phyloP scores from a whole-genome alignment of 2,888 invertebrate genomes.

The Polymixis flavicincta region DNA sequence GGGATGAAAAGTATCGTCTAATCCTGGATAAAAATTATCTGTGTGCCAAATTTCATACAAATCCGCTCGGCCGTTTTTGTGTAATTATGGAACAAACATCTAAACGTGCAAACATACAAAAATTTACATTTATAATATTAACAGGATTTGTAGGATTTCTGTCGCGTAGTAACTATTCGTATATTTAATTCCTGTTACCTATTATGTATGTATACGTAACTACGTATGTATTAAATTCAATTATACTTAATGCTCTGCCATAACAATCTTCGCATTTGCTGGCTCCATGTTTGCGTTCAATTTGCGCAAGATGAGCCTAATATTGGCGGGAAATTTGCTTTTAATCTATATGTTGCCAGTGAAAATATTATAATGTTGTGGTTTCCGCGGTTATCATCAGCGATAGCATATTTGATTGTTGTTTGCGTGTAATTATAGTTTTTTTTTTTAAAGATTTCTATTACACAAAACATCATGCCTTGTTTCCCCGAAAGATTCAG shows the following conservation, averaged over 20 bases:
- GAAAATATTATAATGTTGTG: slow-evolving; percentile 51
- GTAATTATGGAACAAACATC: too few species aligned
- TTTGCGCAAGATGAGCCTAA: slow-evolving; percentile 67
- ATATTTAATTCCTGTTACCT: neutral
- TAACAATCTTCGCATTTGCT: slow-evolving; percentile 57
- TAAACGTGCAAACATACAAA: too few species aligned
- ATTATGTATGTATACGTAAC: neutral
- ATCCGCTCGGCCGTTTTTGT: too few species aligned
- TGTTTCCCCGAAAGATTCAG: too few species aligned
- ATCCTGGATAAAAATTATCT: too few species aligned
- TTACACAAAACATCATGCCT: neutral
- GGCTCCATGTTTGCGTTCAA: slow-evolving; percentile 72
- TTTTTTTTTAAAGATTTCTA: too few species aligned
- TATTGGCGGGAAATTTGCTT: slow-evolving; percentile 70
- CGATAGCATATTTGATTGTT: neutral
- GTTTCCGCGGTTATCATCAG: slow-evolving; percentile 13
- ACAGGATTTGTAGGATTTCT: neutral
- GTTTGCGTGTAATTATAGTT: neutral
- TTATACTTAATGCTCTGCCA: slow-evolving; percentile 53
- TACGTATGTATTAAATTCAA: slow-evolving; percentile 46
- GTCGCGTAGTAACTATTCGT: neutral
- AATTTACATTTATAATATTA: too few species aligned
- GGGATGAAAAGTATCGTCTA: too few species aligned
- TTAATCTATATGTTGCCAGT: slow-evolving; percentile 71
- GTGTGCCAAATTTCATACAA: too few species aligned